Evolutionary conservation across 1,140 invertebrate species (phyloP).

Genomic region (Apocrypta bakeri): DNA sequence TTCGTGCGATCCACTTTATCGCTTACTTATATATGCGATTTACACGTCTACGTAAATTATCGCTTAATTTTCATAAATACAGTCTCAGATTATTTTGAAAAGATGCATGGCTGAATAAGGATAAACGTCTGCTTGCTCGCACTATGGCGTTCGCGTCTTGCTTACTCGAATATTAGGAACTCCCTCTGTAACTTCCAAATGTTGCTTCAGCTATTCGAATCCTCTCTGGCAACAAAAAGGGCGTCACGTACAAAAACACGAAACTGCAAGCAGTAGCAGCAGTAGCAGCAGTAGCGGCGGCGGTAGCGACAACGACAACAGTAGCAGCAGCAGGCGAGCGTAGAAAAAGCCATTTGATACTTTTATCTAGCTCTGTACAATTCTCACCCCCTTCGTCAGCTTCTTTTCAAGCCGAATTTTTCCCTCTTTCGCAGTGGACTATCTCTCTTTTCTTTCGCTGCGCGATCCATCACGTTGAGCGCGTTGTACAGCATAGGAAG

Average conservation of each 20-base stretch:
- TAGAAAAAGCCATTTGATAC: slow-evolving; percentile 45
- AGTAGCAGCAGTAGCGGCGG: too few species aligned
- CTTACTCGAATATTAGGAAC: background rate
- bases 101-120: background rate
- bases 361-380: slow-evolving; percentile 44
- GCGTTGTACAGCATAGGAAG: slow-evolving; percentile 46
- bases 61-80: too few species aligned
- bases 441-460: background rate
- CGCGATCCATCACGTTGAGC: slow-evolving; percentile 41
- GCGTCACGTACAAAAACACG: background rate
- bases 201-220: background rate
- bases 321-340: background rate
- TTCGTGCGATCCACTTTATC: background rate
- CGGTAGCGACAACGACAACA: background rate
- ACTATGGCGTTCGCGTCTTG: background rate
- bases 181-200: slow-evolving; percentile 3
- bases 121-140: background rate
- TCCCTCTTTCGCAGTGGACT: background rate
- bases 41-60: too few species aligned
- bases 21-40: too few species aligned
- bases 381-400: slow-evolving; percentile 48
- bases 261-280: too few species aligned
- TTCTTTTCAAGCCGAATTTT: slow-evolving; percentile 39
- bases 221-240: background rate
- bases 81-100: too few species aligned